Conservation (phyloP, 2,797 vertebrate genomes). For the Balearica regulorum region DNA sequence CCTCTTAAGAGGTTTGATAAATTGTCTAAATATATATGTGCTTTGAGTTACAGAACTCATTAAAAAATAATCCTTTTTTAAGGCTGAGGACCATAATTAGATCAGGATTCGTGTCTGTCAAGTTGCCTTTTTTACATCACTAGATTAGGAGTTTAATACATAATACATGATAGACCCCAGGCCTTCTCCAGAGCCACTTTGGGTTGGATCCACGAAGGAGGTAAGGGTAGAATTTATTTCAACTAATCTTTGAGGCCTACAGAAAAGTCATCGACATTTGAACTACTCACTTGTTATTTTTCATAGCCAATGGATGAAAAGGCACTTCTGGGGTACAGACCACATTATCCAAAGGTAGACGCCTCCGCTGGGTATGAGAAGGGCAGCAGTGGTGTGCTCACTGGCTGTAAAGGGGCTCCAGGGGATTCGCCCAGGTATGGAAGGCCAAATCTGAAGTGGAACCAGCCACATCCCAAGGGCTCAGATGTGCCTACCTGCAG, state of each 20-base stretch:
- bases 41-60: constrained; percentile 50
- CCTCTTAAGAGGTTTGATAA: constrained; percentile 44
- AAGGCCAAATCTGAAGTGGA: not conserved
- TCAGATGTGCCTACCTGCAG: not conserved
- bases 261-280: not conserved
- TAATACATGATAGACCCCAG: constrained; percentile 4
- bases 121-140: constrained; percentile 28
- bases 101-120: constrained; percentile 56
- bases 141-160: constrained; percentile 53
- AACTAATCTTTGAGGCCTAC: not conserved
- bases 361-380: not conserved
- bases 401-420: not conserved
- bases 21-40: constrained; percentile 53
- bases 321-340: not conserved
- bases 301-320: not conserved
- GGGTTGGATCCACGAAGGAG: not conserved
- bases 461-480: not conserved
- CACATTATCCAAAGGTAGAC: not conserved
- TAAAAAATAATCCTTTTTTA: constrained; percentile 58
- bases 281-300: not conserved
- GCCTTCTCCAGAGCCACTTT: constrained; percentile 20
- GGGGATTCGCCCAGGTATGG: not conserved
- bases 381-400: not conserved
- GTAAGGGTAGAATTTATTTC: not conserved
- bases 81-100: constrained; percentile 51